Evolutionary conservation across 1,140 invertebrate genomes (phyloP).

Genomic region (Tetramorium simillimum): DNA sequence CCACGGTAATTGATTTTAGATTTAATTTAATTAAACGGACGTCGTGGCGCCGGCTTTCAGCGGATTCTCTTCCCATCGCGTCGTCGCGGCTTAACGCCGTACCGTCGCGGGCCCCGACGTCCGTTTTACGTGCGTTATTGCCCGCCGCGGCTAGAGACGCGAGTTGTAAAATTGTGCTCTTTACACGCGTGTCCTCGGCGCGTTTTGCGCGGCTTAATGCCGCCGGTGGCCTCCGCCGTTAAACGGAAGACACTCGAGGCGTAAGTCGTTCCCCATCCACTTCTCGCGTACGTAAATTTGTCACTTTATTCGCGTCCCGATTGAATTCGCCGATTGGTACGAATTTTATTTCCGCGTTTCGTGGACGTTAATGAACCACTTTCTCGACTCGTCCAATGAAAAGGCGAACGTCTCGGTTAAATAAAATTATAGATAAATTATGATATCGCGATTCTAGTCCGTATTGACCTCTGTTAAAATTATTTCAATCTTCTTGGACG

Average conservation of each 20-base stretch:
- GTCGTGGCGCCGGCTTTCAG: constrained; percentile 58
- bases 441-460: background rate
- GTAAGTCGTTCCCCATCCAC: constrained; percentile 16
- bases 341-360: constrained; percentile 7
- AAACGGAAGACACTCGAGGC: background rate
- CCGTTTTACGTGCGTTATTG: constrained; percentile 16
- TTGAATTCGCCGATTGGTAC: constrained; percentile 6
- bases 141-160: background rate
- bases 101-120: background rate
- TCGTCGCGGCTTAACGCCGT: constrained; percentile 28
- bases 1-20: constrained; percentile 67
- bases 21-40: constrained; percentile 70
- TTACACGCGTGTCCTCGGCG: constrained; percentile 8
- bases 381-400: background rate
- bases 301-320: constrained; percentile 10
- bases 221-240: background rate
- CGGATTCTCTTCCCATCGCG: constrained; percentile 48
- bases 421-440: background rate
- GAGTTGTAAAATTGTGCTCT: constrained; percentile 36
- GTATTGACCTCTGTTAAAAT: background rate
- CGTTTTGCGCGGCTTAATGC: constrained; percentile 11
- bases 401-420: background rate
- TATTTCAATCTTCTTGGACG: background rate
- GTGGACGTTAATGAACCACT: background rate
- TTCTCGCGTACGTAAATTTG: constrained; percentile 36